Evolutionary conservation across 1,140 invertebrate species (phyloP).

Genomic region (Pararge aegeria): DNA sequence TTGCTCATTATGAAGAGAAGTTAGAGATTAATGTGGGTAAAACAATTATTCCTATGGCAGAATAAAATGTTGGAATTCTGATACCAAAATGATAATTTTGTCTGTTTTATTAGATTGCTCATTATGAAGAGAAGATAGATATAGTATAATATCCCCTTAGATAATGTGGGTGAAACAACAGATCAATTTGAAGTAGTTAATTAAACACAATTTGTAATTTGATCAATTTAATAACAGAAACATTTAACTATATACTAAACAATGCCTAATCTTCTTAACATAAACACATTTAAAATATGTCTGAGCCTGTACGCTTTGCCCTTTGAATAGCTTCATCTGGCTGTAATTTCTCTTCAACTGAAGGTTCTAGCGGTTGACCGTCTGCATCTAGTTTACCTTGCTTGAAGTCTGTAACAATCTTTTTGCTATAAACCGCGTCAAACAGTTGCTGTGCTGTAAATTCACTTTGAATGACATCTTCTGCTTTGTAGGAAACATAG

Average conservation of each 20-base stretch:
- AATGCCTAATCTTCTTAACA: slow-evolving; percentile 6
- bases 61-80: no score
- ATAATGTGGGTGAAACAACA: no score
- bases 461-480: slow-evolving; percentile 87
- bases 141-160: no score
- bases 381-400: slow-evolving; percentile 84
- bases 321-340: slow-evolving; percentile 84
- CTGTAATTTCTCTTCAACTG: slow-evolving; percentile 85
- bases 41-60: no score
- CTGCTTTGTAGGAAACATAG: slow-evolving; percentile 93
- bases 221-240: slow-evolving; percentile 6
- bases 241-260: slow-evolving; percentile 16
- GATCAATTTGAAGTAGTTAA: no score
- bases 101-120: no score
- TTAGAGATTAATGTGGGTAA: no score
- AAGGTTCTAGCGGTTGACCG: slow-evolving; percentile 86
- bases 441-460: slow-evolving; percentile 94
- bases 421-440: slow-evolving; percentile 88
- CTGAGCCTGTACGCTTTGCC: slow-evolving; percentile 87
- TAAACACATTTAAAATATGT: slow-evolving; percentile 83
- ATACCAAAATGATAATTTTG: no score
- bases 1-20: no score
- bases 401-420: slow-evolving; percentile 90
- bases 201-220: background rate
- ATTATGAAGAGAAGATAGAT: no score